These are phyloP conservation scores for Maniola jurtina DNA, from an alignment of 1,140 invertebrate genomes.

Conservation along the genomic window DNA sequence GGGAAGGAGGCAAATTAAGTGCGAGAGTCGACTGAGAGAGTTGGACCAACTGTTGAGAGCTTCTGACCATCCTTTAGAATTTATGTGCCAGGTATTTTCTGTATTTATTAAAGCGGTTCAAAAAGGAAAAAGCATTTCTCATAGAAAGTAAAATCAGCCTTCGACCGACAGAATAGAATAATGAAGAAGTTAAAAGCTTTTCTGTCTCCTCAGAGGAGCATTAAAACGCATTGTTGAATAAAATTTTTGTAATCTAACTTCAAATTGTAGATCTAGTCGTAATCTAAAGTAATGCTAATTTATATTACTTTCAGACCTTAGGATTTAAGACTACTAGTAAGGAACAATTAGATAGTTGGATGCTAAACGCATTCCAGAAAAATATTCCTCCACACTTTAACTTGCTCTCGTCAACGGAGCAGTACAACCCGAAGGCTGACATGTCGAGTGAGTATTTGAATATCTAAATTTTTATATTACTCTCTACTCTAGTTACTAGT, in stretches of 20 bases:
- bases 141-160: too few species aligned
- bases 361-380: conserved; percentile 88
- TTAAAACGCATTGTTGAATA: too few species aligned
- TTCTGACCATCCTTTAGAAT: conserved; percentile 89
- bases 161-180: too few species aligned
- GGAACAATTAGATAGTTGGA: conserved; percentile 89
- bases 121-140: too few species aligned
- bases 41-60: conserved; percentile 88
- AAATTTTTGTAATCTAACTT: not conserved
- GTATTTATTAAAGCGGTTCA: too few species aligned
- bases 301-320: conserved; percentile 81
- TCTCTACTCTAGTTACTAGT: too few species aligned
- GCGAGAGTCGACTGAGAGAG: conserved; percentile 89
- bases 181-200: too few species aligned
- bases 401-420: conserved; percentile 81
- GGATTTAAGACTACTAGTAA: conserved; percentile 87
- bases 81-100: conserved; percentile 87
- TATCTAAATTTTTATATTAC: not conserved
- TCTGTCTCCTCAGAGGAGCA: too few species aligned
- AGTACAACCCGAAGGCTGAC: conserved; percentile 74
- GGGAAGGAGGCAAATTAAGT: conserved; percentile 89
- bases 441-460: conserved; percentile 62
- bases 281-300: not conserved
- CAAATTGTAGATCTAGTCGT: not conserved
- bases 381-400: conserved; percentile 90